These are phyloP conservation scores for Tetheella fluctuosa DNA, from an alignment of 2,888 invertebrate species.

Conservation along the genomic window DNA sequence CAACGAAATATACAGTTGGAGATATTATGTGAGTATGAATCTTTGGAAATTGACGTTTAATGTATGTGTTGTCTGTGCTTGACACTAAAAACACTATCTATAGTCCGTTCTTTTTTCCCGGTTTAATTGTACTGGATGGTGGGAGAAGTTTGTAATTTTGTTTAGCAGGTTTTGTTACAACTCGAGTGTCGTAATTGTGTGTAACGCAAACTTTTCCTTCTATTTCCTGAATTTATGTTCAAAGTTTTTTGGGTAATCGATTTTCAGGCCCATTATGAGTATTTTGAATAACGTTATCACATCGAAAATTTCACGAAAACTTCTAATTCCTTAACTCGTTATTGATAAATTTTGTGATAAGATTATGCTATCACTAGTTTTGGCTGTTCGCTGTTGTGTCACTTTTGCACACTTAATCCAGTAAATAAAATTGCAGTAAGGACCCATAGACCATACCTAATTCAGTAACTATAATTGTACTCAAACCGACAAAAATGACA, in stretches of 20 bases:
- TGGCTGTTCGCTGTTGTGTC: background rate
- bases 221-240: conserved; percentile 25
- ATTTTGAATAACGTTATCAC: conserved; percentile 1
- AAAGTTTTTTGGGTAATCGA: conserved; percentile 27
- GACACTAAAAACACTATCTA: background rate
- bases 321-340: background rate
- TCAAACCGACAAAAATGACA: background rate
- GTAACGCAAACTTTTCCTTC: conserved; percentile 29
- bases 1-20: conserved; percentile 80
- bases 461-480: background rate
- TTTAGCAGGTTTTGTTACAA: conserved; percentile 29
- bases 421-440: background rate
- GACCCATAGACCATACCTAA: background rate
- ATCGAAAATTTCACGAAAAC: background rate
- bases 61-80: conserved; percentile 23
- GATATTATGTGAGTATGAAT: conserved; percentile 74
- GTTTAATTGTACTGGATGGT: conserved; percentile 60
- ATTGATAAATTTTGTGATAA: background rate
- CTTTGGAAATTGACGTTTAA: conserved; percentile 22
- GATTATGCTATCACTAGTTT: background rate
- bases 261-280: conserved; percentile 19
- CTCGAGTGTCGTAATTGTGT: conserved; percentile 34
- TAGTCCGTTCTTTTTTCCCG: conserved; percentile 23
- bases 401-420: background rate
- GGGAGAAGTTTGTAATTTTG: conserved; percentile 35